Evolutionary conservation across 2,113 vertebrate species (phyloP).

Genomic region (Gasterosteus nipponicus): DNA sequence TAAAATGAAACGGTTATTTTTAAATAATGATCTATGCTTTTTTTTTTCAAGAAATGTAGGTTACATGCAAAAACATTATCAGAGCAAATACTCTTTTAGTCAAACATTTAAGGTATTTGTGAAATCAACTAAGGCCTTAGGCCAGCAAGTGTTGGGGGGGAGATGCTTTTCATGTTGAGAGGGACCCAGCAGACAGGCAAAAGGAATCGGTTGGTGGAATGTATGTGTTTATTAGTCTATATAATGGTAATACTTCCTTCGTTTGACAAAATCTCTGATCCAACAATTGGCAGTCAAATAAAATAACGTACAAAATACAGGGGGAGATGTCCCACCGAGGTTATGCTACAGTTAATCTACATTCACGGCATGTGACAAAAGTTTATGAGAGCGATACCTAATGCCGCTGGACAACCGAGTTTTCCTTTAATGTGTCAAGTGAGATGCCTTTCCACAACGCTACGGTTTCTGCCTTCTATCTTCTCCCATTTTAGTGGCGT

Average conservation of each 20-base stretch:
- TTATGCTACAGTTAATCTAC: conserved; percentile 17
- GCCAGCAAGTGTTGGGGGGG: too few species aligned
- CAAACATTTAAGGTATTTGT: too few species aligned
- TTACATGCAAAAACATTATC: too few species aligned
- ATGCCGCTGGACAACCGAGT: conserved; percentile 47
- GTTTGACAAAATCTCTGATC: conserved; percentile 9
- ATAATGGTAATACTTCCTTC: conserved; percentile 22
- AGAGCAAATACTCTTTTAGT: too few species aligned
- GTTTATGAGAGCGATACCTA: conserved; percentile 45
- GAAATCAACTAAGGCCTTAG: too few species aligned
- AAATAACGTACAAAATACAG: conserved; percentile 21
- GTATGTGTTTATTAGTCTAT: conserved; percentile 39
- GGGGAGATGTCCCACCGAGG: conserved; percentile 37
- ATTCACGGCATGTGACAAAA: conserved; percentile 39
- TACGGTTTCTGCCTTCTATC: conserved; percentile 59
- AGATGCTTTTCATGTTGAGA: too few species aligned
- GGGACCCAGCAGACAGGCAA: too few species aligned
- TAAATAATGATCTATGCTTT: too few species aligned
- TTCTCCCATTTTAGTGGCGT: conserved; percentile 47
- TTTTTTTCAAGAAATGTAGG: too few species aligned
- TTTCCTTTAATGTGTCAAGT: conserved; percentile 60
- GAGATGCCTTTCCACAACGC: conserved; percentile 44
- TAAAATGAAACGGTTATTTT: too few species aligned
- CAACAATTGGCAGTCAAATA: conserved; percentile 10
- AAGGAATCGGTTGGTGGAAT: conserved; percentile 6